These are phyloP conservation scores for Drosophila malerkotliana DNA, from an alignment of 1,140 invertebrate genomes.

Conservation along the genomic window DNA sequence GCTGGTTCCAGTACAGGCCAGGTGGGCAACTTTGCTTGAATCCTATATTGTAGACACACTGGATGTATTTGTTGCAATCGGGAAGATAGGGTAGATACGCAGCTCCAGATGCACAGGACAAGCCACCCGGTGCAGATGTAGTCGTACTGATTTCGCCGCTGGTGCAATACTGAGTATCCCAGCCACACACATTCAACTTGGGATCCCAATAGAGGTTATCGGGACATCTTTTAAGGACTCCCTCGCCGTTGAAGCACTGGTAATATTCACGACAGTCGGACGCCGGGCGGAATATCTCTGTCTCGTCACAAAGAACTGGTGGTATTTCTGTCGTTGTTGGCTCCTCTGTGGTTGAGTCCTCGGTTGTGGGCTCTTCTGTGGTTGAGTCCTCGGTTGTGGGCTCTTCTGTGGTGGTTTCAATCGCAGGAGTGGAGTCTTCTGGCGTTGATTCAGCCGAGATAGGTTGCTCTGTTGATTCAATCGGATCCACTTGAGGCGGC, in stretches of 20 bases:
- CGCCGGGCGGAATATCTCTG: slow-evolving; percentile 30
- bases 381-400: slow-evolving; percentile 5
- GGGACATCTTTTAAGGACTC: slow-evolving; percentile 36
- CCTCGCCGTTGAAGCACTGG: slow-evolving; percentile 37
- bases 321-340: slow-evolving; percentile 25
- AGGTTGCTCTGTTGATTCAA: slow-evolving; percentile 14
- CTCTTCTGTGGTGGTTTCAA: slow-evolving; percentile 6
- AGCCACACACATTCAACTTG: slow-evolving; percentile 29
- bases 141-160: neutral
- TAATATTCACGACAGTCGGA: slow-evolving; percentile 38
- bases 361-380: slow-evolving; percentile 2
- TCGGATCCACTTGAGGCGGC: slow-evolving; percentile 18
- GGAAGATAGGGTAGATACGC: slow-evolving; percentile 29
- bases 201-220: slow-evolving; percentile 45
- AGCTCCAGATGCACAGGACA: slow-evolving; percentile 15
- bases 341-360: slow-evolving; percentile 2
- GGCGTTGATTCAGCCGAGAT: slow-evolving; percentile 4
- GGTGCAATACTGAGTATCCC: slow-evolving; percentile 23
- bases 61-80: slow-evolving; percentile 49
- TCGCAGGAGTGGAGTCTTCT: neutral
- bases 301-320: slow-evolving; percentile 30
- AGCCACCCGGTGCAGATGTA: slow-evolving; percentile 8
- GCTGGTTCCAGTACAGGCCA: slow-evolving; percentile 41
- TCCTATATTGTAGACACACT: slow-evolving; percentile 33
- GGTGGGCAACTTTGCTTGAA: slow-evolving; percentile 33